Conservation (phyloP, 2,113 vertebrate genomes). For the Sander vitreus region DNA sequence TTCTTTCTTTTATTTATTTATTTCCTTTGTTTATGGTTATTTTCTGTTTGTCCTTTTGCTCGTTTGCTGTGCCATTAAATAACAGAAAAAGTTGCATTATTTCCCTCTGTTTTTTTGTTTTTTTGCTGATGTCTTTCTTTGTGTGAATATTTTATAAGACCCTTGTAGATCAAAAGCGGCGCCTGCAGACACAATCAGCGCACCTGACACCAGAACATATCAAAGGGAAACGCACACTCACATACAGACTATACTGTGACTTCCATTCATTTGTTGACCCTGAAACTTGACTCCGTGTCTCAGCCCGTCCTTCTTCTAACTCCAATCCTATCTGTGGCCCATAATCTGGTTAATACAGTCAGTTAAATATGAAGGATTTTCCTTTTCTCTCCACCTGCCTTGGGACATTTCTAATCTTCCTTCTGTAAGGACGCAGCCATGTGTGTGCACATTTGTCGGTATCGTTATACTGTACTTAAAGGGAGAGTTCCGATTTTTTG, state of each 20-base stretch:
- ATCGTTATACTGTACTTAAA: too few relatives aligned
- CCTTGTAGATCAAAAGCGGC: neutral
- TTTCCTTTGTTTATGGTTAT: neutral
- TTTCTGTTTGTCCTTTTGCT: neutral
- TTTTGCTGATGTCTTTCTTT: neutral
- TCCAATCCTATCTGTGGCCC: neutral
- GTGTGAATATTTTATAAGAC: neutral
- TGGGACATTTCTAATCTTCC: constrained; percentile 2
- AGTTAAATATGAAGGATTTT: neutral
- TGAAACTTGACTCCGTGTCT: neutral
- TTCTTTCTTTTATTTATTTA: neutral
- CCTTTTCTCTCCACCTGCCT: neutral
- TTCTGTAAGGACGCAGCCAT: neutral
- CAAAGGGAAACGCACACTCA: neutral
- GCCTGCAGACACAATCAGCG: constrained; percentile 10
- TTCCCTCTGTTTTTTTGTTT: fast-evolving
- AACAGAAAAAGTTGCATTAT: neutral
- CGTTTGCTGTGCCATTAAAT: neutral
- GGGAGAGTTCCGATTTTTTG: too few relatives aligned
- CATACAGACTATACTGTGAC: neutral
- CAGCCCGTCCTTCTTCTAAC: neutral
- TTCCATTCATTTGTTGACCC: neutral
- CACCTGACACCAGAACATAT: neutral
- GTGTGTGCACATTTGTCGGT: neutral
- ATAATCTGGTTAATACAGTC: neutral